Conservation (phyloP, 2,888 invertebrate species). For the Cheilosia soror region DNA sequence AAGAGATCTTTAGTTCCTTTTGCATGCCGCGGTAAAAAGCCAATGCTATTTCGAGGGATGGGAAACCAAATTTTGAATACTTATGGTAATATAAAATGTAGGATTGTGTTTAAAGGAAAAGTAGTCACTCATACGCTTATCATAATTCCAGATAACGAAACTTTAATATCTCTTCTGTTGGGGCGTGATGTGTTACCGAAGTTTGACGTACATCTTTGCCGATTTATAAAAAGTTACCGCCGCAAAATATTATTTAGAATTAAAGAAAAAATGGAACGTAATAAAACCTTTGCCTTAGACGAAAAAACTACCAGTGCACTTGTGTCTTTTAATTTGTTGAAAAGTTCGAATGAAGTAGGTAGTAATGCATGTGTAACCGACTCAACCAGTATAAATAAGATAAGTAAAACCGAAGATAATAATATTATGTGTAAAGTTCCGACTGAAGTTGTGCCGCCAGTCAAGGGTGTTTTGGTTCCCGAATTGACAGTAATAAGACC, state of each 20-base stretch:
- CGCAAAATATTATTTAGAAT: conserved; percentile 4
- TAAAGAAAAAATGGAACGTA: conserved; percentile 6
- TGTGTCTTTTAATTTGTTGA: conserved; percentile 6
- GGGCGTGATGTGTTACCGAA: conserved; percentile 6
- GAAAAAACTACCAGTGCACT: conserved; percentile 1
- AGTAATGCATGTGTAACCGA: not conserved
- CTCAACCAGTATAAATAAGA: not conserved
- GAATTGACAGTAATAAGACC: too few species aligned
- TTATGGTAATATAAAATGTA: not conserved
- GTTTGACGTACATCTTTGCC: conserved; percentile 10
- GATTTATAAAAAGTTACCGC: conserved; percentile 1
- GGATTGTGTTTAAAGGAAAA: not conserved
- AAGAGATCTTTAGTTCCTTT: too few species aligned
- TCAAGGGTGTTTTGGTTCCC: too few species aligned
- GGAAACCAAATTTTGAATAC: not conserved
- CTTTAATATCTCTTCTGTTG: conserved; percentile 2
- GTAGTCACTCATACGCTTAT: not conserved
- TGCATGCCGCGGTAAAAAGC: not conserved
- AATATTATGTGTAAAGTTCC: not conserved
- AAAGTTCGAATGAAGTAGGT: not conserved
- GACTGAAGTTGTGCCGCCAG: not conserved
- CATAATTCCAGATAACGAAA: conserved; percentile 11
- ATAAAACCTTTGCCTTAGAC: not conserved
- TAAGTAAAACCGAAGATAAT: not conserved
- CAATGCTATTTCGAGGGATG: not conserved